Conservation (phyloP, 2,113 vertebrate genomes). For the Ascaphus truei region DNA sequence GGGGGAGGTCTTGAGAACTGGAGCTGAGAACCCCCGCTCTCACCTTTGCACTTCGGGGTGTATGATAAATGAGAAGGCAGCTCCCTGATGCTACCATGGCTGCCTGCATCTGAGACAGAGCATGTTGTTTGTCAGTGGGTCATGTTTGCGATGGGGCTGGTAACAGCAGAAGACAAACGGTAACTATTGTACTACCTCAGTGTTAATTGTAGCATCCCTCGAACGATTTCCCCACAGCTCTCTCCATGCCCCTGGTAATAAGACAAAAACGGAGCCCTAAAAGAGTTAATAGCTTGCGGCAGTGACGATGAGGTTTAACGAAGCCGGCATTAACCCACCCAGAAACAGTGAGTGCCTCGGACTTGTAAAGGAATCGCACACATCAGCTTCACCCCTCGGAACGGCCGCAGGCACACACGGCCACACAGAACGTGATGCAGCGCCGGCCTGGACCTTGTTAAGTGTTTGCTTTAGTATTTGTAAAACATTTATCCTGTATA, state of each 20-base stretch:
- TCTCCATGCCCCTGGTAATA: constrained; percentile 5
- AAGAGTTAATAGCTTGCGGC: constrained; percentile 18
- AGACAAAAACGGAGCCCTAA: not conserved
- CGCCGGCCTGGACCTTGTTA: not conserved
- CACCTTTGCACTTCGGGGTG: too few species aligned
- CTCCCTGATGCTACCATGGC: too few species aligned
- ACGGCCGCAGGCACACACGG: not conserved
- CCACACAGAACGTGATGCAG: not conserved
- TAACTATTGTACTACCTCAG: not conserved
- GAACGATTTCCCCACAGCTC: not conserved
- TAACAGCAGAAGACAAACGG: not conserved
- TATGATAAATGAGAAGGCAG: not conserved
- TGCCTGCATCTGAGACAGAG: too few species aligned
- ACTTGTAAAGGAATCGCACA: not conserved
- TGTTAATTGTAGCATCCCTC: not conserved
- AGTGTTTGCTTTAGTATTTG: not conserved
- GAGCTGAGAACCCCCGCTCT: too few species aligned
- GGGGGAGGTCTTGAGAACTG: too few species aligned
- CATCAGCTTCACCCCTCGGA: not conserved
- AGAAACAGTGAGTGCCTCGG: not conserved
- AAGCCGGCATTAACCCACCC: not conserved
- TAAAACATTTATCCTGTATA: not conserved
- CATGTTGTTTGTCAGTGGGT: not conserved
- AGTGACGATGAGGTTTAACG: not conserved
- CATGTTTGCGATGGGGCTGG: not conserved